phyloP scores from a whole-genome alignment of 1,140 invertebrate species.

The Oryctes rhinoceros region DNA sequence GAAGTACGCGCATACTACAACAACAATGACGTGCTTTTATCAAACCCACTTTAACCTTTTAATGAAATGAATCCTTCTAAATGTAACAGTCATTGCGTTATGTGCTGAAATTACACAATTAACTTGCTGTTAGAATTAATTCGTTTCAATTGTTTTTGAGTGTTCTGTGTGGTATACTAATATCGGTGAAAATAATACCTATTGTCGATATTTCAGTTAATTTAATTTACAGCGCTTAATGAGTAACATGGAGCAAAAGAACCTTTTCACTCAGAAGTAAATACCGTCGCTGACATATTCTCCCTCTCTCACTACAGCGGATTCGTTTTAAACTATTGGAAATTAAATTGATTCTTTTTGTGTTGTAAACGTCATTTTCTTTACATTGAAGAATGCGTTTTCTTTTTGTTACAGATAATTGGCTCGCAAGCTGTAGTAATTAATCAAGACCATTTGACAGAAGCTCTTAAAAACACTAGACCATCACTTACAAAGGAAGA shows the following conservation, averaged over 20 bases:
- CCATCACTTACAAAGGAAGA: constrained; percentile 73
- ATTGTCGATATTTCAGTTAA: constrained; percentile 47
- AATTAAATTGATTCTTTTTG: constrained; percentile 23
- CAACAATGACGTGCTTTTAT: not conserved
- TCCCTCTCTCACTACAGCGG: not conserved
- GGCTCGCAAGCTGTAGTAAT: constrained; percentile 48
- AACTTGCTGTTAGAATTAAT: constrained; percentile 30
- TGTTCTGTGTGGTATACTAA: not conserved
- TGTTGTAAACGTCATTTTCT: not conserved
- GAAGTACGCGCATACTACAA: not conserved
- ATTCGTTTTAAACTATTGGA: not conserved
- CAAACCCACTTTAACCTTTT: constrained; percentile 37
- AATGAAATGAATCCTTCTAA: constrained; percentile 44
- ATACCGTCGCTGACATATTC: not conserved
- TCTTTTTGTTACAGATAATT: constrained; percentile 22
- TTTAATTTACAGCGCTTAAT: constrained; percentile 45
- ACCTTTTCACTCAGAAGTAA: not conserved
- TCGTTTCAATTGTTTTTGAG: constrained; percentile 40
- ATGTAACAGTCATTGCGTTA: constrained; percentile 14
- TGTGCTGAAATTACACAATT: constrained; percentile 40
- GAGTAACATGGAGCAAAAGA: constrained; percentile 23
- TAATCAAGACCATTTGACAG: constrained; percentile 65
- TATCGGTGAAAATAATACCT: constrained; percentile 1
- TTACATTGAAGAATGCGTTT: not conserved
- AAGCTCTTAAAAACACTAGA: constrained; percentile 68